These are phyloP conservation scores for Syrphus vitripennis DNA, from an alignment of 2,888 invertebrate species.

Conservation along the genomic window DNA sequence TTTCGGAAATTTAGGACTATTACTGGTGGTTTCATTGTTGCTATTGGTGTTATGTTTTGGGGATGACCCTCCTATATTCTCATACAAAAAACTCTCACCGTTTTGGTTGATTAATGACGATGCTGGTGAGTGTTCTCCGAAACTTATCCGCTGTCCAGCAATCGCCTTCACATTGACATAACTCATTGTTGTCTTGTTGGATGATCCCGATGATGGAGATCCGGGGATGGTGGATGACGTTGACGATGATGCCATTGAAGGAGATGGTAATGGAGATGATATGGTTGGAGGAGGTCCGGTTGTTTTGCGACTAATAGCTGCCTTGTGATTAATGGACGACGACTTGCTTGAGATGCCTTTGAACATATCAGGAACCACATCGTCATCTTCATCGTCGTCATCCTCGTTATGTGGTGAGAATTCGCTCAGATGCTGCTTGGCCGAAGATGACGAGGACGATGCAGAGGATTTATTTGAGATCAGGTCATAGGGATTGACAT, in stretches of 20 bases:
- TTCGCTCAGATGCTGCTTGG: slow-evolving; percentile 78
- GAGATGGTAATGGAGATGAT: slow-evolving; percentile 40
- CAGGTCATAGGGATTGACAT: slow-evolving; percentile 92
- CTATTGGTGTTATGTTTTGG: background rate
- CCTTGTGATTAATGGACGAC: slow-evolving; percentile 46
- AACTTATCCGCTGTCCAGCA: slow-evolving; percentile 86
- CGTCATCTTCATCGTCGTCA: slow-evolving; percentile 82
- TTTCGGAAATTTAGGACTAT: slow-evolving; percentile 38
- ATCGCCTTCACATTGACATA: slow-evolving; percentile 85
- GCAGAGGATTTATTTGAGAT: slow-evolving; percentile 83
- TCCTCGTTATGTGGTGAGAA: slow-evolving; percentile 83
- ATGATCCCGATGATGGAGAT: slow-evolving; percentile 50
- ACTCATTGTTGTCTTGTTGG: slow-evolving; percentile 58
- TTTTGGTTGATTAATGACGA: slow-evolving; percentile 78
- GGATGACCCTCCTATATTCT: slow-evolving; percentile 78
- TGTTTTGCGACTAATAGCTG: slow-evolving; percentile 56
- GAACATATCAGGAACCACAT: slow-evolving; percentile 76
- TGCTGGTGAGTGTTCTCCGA: slow-evolving; percentile 82
- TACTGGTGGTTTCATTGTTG: slow-evolving; percentile 31
- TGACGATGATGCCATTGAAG: slow-evolving; percentile 67
- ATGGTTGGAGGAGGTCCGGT: slow-evolving; percentile 32
- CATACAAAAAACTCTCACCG: slow-evolving; percentile 81
- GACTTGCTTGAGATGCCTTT: slow-evolving; percentile 21
- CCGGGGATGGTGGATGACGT: slow-evolving; percentile 73
- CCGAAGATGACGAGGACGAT: slow-evolving; percentile 25